phyloP scores from a whole-genome alignment of 2,797 vertebrate species.

The Salmo trutta region DNA sequence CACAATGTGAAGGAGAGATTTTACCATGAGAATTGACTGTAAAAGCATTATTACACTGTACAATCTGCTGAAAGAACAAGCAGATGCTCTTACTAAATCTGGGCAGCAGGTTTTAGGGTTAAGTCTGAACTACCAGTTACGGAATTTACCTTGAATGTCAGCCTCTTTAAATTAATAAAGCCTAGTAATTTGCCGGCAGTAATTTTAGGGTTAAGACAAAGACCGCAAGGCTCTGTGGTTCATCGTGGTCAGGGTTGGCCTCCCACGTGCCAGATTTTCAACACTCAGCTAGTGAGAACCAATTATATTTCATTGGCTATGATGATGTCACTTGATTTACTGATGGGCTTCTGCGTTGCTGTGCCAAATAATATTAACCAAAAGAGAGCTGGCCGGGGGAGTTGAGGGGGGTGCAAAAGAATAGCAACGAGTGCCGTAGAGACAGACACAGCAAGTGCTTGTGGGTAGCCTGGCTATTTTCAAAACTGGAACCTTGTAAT shows the following conservation, averaged over 20 bases:
- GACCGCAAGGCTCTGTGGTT: constrained; percentile 43
- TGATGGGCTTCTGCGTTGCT: constrained; percentile 18
- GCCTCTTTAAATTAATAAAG: constrained; percentile 64
- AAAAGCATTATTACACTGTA: not conserved
- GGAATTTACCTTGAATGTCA: constrained; percentile 32
- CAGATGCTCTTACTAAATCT: constrained; percentile 49
- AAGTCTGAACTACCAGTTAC: constrained; percentile 47
- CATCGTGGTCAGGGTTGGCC: constrained; percentile 42
- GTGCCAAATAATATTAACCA: not conserved
- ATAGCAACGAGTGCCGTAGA: constrained; percentile 24
- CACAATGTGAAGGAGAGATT: constrained; percentile 2
- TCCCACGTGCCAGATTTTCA: constrained; percentile 49
- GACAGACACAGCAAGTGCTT: constrained; percentile 66
- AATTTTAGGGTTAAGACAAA: constrained; percentile 41
- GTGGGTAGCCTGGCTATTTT: constrained; percentile 73
- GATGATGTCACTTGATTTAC: constrained; percentile 24
- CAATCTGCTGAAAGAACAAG: constrained; percentile 6
- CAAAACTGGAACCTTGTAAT: constrained; percentile 82
- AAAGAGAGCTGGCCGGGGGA: not conserved
- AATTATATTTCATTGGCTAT: constrained; percentile 17
- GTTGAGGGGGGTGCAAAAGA: constrained; percentile 18
- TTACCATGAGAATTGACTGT: constrained; percentile 27
- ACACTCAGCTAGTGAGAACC: constrained; percentile 29
- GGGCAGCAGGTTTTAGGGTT: constrained; percentile 10
- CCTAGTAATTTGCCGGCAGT: constrained; percentile 50